phyloP scores from a whole-genome alignment of 1,140 invertebrate genomes.

The Sminthurides bifidus region DNA sequence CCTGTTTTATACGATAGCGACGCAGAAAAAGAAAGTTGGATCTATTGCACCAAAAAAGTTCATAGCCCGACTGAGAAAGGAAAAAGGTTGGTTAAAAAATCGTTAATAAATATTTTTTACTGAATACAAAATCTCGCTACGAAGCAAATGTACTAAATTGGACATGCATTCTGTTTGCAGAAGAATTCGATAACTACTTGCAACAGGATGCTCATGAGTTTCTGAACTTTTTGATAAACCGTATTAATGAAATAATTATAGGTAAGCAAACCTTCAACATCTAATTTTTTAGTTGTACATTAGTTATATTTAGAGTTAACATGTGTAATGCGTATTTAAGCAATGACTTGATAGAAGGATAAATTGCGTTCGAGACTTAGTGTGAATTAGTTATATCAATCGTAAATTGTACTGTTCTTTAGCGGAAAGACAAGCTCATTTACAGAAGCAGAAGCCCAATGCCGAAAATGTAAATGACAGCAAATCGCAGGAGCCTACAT shows the following conservation, averaged over 20 bases:
- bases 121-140: too few relatives aligned
- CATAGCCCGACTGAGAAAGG: slow-evolving; percentile 92
- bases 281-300: too few relatives aligned
- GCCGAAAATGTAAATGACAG: slow-evolving; percentile 29
- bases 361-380: too few relatives aligned
- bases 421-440: slow-evolving; percentile 65
- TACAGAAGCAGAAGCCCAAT: slow-evolving; percentile 27
- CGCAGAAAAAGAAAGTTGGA: slow-evolving; percentile 98
- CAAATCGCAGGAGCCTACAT: slow-evolving; percentile 72
- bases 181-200: slow-evolving; percentile 99
- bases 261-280: slow-evolving; percentile 46
- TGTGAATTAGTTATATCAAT: too few relatives aligned
- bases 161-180: slow-evolving; percentile 49
- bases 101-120: slow-evolving; percentile 2
- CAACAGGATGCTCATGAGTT: slow-evolving; percentile 99
- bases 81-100: slow-evolving; percentile 64
- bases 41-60: slow-evolving; percentile 99
- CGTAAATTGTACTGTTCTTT: too few relatives aligned
- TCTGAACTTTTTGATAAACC: slow-evolving; percentile 96
- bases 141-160: background rate
- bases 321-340: too few relatives aligned
- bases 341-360: too few relatives aligned
- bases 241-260: slow-evolving; percentile 84
- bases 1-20: slow-evolving; percentile 96
- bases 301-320: too few relatives aligned